phyloP scores from a whole-genome alignment of 2,797 vertebrate genomes.

The Zalophus californianus region DNA sequence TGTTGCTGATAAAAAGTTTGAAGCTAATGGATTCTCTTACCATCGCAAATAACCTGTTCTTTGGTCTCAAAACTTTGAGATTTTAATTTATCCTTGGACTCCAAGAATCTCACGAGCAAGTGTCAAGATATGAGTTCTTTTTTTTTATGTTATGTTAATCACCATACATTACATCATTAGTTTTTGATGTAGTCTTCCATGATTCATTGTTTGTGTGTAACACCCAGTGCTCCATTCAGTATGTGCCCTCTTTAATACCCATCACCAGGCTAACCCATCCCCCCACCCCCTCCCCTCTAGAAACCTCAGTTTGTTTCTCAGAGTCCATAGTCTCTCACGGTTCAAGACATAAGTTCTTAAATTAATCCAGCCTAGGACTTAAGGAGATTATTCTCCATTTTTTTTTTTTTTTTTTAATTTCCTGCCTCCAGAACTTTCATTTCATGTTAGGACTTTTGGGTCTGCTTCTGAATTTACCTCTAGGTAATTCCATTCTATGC shows the following conservation, averaged over 20 bases:
- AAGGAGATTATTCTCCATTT: not conserved
- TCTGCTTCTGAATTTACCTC: constrained; percentile 32
- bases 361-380: not conserved
- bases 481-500: not conserved
- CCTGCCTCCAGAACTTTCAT: not conserved
- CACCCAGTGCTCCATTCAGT: no score
- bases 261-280: no score
- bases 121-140: not conserved
- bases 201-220: no score
- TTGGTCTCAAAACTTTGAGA: not conserved
- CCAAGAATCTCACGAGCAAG: not conserved
- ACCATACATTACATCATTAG: no score
- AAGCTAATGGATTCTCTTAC: constrained; percentile 55
- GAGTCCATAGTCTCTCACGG: no score
- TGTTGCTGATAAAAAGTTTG: constrained; percentile 37
- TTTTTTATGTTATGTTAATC: no score
- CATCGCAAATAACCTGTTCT: constrained; percentile 27
- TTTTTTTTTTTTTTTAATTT: not conserved
- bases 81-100: constrained; percentile 18
- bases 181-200: no score
- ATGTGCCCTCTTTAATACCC: no score
- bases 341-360: not conserved
- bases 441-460: not conserved
- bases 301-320: no score
- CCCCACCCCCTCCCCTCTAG: no score